Percentiles rank a stretch among this genome's conserved stretches.
Evolutionary conservation across 2,888 invertebrate genomes (phyloP).

Genomic region (Pristionchus fissidentatus): DNA sequence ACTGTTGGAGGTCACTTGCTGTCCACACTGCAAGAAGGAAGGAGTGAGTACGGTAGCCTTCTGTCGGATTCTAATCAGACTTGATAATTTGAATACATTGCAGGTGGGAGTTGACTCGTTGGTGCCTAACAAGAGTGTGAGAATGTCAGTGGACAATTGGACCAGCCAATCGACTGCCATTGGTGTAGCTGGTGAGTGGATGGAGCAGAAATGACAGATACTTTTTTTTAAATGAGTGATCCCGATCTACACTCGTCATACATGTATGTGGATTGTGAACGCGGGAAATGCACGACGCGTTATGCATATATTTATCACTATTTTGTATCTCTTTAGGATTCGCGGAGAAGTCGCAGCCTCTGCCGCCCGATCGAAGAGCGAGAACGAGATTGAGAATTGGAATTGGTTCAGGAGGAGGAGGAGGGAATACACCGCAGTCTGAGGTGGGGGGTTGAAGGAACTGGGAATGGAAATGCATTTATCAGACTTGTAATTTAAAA

Average conservation of each 20-base stretch:
- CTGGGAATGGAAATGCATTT: neutral
- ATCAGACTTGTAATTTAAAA: neutral
- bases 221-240: neutral
- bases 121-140: slow-evolving; percentile 69
- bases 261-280: neutral
- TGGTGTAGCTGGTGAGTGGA: slow-evolving; percentile 12
- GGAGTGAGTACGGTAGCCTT: slow-evolving; percentile 3
- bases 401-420: neutral
- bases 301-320: neutral
- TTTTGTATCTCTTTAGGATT: no score
- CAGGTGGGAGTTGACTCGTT: slow-evolving; percentile 64
- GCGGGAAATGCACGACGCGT: neutral
- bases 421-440: slow-evolving; percentile 2
- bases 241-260: neutral
- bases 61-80: no score
- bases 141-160: slow-evolving; percentile 67
- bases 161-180: slow-evolving; percentile 21
- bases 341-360: slow-evolving; percentile 43
- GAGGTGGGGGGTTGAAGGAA: neutral
- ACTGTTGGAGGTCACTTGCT: slow-evolving; percentile 62
- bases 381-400: slow-evolving; percentile 35
- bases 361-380: slow-evolving; percentile 29
- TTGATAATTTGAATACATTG: neutral
- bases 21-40: slow-evolving; percentile 57
- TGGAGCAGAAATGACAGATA: no score